phyloP scores from a whole-genome alignment of 2,113 vertebrate species.

The Sarotherodon lohbergeri region DNA sequence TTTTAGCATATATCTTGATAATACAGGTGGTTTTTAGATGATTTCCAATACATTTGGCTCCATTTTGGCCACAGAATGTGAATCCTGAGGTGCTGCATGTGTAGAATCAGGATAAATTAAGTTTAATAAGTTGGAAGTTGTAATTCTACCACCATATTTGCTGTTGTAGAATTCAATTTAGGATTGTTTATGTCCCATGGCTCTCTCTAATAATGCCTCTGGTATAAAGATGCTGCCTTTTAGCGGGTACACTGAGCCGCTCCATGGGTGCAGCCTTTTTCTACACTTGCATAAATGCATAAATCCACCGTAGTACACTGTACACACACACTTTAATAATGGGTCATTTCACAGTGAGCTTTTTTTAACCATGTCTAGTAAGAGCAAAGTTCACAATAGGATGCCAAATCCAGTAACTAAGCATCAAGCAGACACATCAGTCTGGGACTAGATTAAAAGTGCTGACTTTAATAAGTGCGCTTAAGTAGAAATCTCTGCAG shows the following conservation, averaged over 20 bases:
- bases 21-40: background rate
- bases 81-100: background rate
- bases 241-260: background rate
- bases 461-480: background rate
- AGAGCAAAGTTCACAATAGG: background rate
- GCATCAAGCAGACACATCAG: background rate
- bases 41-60: background rate
- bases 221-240: background rate
- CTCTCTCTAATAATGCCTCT: background rate
- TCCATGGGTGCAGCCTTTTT: background rate
- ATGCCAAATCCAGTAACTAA: background rate
- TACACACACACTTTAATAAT: background rate
- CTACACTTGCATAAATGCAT: background rate
- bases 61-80: rapidly evolving
- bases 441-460: background rate
- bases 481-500: background rate
- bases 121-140: background rate
- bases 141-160: background rate
- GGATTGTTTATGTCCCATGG: background rate
- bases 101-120: background rate
- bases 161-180: background rate
- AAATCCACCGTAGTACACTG: background rate
- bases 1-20: background rate
- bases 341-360: background rate
- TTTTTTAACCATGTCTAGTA: background rate